Evolutionary conservation across 2,888 invertebrate genomes (phyloP), one percentile per base, ranked within the genome.

Genomic region (Catocala sponsa): DNA sequence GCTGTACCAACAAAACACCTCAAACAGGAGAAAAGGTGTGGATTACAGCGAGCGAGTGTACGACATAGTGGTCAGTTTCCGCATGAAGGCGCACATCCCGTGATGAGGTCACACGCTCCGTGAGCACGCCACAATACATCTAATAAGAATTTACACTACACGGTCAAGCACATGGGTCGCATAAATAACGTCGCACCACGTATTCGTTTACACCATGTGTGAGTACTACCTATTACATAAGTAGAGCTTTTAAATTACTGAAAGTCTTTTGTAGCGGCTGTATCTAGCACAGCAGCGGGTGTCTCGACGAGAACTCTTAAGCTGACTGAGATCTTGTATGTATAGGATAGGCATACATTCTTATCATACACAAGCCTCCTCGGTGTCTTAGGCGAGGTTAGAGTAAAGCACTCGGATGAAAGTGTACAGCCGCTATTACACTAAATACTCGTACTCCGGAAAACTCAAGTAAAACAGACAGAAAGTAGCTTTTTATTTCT

Each of bases 81-180:
- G 89, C 88, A 81, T 85, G 81, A 86, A 80, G 86, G 86, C 82
- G 73, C 85, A 80, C 76, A 83, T 80, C 82, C 84, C 79, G 80
- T 84, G 87, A 86, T 85, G 87, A 86, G 88, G 89, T 89, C 86
- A 86, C 88, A 92, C 88, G 93, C 86, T 91, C 73, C 65, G 79
- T 91, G 88, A 86, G 66, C 91, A 90, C 84, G 74, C 74, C 82
- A 91, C 91, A 91, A 91, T 88, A 81, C 79, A 71, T 74, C 74
- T 76, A 78, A 70, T 72, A 69, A 70, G 72, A 65, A 59, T 52
- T 47, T 55, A 65, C 59, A 60, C 61, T 63, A 59, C 57, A 63
- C 33, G 59, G 60, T 54, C 63, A 60, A 55, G 56, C 59, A 65
- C 63, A 66, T 54, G 56, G 42, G 41, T 25, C 55, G 41, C 33